These are phyloP conservation scores for Microtus richardsoni DNA, from an alignment of 2,113 vertebrate genomes.

Conservation along the genomic window DNA sequence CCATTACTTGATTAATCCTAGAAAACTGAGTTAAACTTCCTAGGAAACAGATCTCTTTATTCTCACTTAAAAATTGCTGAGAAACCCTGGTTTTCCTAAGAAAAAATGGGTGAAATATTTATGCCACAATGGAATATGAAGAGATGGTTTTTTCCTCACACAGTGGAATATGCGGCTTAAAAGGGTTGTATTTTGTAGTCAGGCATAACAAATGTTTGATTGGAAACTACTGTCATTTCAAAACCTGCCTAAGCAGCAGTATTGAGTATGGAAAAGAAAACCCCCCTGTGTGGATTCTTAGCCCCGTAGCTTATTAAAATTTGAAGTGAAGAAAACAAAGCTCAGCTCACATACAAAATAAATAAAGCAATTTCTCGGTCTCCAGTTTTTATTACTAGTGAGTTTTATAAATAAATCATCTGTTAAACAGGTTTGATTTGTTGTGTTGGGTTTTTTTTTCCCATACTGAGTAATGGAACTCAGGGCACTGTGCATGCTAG, in stretches of 20 bases:
- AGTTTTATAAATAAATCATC: constrained; percentile 60
- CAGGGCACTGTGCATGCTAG: neutral
- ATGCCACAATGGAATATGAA: neutral
- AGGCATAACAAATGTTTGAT: neutral
- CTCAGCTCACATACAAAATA: constrained; percentile 44
- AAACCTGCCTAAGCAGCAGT: neutral
- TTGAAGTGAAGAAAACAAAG: neutral
- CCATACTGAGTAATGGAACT: neutral
- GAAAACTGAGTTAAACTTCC: neutral
- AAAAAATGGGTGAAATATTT: constrained; percentile 9
- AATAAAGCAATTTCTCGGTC: constrained; percentile 43
- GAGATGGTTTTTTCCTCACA: neutral
- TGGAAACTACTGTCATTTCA: constrained; percentile 27
- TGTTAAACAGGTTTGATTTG: constrained; percentile 12
- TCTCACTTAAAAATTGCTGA: neutral
- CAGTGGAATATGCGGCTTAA: neutral
- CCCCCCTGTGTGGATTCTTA: neutral
- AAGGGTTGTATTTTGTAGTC: neutral
- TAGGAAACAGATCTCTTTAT: neutral
- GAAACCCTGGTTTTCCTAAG: neutral
- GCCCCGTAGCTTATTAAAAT: constrained; percentile 14
- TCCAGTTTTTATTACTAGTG: constrained; percentile 44
- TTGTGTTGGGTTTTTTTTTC: neutral
- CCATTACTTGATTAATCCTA: constrained; percentile 2
- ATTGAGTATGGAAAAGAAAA: neutral